Evolutionary conservation across 2,113 vertebrate genomes (phyloP), one percentile per base, ranked within the genome.

Genomic region (Chaetorhynchus papuensis): DNA sequence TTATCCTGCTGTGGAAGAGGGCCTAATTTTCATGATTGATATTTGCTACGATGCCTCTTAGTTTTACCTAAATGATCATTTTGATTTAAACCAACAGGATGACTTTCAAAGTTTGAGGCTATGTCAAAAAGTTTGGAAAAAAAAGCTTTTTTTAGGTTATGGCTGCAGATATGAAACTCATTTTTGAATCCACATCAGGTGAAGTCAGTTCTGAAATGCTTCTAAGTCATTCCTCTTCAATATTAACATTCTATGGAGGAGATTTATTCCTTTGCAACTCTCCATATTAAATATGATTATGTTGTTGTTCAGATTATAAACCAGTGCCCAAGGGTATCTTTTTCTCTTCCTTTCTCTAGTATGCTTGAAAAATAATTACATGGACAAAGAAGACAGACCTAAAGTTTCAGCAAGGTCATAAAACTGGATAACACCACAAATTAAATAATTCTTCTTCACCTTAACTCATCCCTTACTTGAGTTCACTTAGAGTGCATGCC

Each of bases 31-130:
- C n/a, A 11, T 57, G 54, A 61, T 2, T 81, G 16, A 8, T 80
- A 24, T n/a, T 77, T 75, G 11, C 20, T 16, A 75, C 2, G 0
- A 20, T 2, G 2, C 27, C 33, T 63, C n/a, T 70, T 31, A 42
- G 5, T 81, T 87, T 81, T 78, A 28, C 6, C 9, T 77, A 45
- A 77, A 41, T 28, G 6, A 70, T 47, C 66, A 23, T 15, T 56
- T 84, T 24, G 7, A 42, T 52, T 75, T 50, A 81, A 70, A 74
- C 17, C 13, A 35, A 39, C 4, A 18, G 30, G 3, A 56, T 64
- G 31, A 78, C 30, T 82, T 83, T 87, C 42, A 76, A 71, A 88
- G 15, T 88, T 85, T 85, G 18, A 72, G 23, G 9, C 1, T 52
- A 20, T 52, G 10, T 66, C 4, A 31, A 53, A 54, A 26, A 59